Percentiles rank a stretch among this genome's conserved stretches.
Evolutionary conservation across 2,113 vertebrate genomes (phyloP).

Genomic region (Solea solea): DNA sequence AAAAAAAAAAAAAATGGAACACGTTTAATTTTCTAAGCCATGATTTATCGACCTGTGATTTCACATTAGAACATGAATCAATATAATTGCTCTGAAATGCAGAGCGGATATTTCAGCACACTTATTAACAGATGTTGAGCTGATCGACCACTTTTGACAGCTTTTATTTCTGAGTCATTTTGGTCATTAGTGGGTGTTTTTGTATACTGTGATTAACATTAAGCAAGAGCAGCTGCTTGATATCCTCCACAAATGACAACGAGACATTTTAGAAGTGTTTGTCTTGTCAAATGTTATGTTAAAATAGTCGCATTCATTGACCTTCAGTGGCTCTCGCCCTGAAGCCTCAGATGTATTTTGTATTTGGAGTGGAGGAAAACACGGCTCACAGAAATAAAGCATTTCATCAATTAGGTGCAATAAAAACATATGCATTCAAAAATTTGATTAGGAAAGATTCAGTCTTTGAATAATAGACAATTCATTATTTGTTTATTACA

Average conservation of each 20-base stretch:
- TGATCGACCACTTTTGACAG: constrained; percentile 45
- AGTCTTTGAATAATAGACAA: too few relatives aligned
- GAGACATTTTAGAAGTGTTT: not conserved
- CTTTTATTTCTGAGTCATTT: constrained; percentile 29
- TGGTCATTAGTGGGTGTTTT: constrained; percentile 23
- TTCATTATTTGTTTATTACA: too few relatives aligned
- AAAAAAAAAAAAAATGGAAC: constrained; percentile 3
- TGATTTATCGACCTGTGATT: constrained; percentile 7
- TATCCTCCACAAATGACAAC: constrained; percentile 8
- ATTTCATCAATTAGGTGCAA: too few relatives aligned
- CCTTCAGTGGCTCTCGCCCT: not conserved
- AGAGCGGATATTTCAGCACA: constrained; percentile 32
- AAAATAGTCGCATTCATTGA: not conserved
- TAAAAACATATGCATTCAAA: too few relatives aligned
- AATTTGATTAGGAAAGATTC: too few relatives aligned
- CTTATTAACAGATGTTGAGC: constrained; percentile 37
- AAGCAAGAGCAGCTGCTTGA: constrained; percentile 11
- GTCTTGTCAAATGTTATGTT: not conserved
- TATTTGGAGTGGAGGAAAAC: too few relatives aligned
- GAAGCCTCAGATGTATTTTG: not conserved
- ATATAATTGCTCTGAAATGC: constrained; percentile 35
- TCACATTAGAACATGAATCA: not conserved
- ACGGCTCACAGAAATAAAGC: too few relatives aligned
- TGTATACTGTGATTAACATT: constrained; percentile 9
- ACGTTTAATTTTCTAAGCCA: not conserved